A percentile compares a stretch with the other conserved stretches of the same genome.
These are phyloP conservation scores for Homarus gammarus DNA, from an alignment of 2,888 invertebrate genomes.

Conservation along the genomic window DNA sequence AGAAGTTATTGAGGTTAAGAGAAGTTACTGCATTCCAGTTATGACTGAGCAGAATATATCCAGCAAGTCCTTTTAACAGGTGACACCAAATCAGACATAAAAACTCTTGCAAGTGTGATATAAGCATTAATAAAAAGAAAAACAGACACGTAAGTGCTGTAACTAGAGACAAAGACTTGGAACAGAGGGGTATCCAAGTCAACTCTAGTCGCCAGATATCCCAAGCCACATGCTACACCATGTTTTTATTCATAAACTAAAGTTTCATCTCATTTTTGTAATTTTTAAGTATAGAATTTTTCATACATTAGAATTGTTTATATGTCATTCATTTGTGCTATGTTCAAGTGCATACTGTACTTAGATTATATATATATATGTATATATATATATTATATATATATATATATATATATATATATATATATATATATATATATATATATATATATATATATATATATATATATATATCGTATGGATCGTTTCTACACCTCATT, in stretches of 20 bases:
- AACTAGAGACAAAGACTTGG: conserved; percentile 38
- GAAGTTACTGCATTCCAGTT: conserved; percentile 65
- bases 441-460: not conserved
- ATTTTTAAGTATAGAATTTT: conserved; percentile 20
- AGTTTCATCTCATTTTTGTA: conserved; percentile 57
- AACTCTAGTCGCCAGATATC: conserved; percentile 57
- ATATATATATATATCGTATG: conserved; percentile 23
- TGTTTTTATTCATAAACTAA: conserved; percentile 28
- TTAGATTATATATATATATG: conserved; percentile 43
- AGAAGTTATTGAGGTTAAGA: conserved; percentile 24
- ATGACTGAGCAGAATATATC: conserved; percentile 24
- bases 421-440: conserved; percentile 60
- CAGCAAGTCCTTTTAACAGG: conserved; percentile 9
- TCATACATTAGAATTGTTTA: conserved; percentile 52
- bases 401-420: conserved; percentile 36
- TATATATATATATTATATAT: conserved; percentile 48
- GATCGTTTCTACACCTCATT: conserved; percentile 62
- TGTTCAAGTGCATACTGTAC: conserved; percentile 62
- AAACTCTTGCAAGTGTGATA: conserved; percentile 59
- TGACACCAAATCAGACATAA: conserved; percentile 25
- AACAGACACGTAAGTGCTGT: conserved; percentile 20
- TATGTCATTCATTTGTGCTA: conserved; percentile 39
- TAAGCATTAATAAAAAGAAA: conserved; percentile 45
- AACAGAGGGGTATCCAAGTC: conserved; percentile 51
- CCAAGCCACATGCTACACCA: conserved; percentile 58